Percentiles rank a stretch among this genome's conserved stretches.
Evolutionary conservation across 2,888 invertebrate genomes (phyloP).

Genomic region (Cremastinae sp.): DNA sequence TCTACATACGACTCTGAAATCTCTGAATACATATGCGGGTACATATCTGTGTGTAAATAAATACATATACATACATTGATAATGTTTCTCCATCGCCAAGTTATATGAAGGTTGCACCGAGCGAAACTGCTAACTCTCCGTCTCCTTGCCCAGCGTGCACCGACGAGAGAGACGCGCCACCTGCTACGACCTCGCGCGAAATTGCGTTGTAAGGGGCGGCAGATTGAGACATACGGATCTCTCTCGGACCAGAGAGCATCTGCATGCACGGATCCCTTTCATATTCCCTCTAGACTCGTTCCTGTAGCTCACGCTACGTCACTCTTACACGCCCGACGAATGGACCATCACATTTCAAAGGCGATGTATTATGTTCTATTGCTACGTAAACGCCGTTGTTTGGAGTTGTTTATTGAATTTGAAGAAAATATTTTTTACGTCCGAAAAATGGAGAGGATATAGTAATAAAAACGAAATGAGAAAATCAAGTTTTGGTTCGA

Average conservation of each 20-base stretch:
- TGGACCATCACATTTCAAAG: slow-evolving; percentile 54
- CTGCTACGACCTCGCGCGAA: slow-evolving; percentile 60
- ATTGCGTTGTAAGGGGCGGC: slow-evolving; percentile 61
- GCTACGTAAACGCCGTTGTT: background rate
- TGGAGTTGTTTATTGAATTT: no score
- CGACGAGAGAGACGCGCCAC: slow-evolving; percentile 54
- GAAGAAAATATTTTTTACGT: no score
- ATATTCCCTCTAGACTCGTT: slow-evolving; percentile 28
- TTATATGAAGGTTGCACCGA: slow-evolving; percentile 39
- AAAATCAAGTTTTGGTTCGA: no score
- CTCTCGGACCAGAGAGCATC: slow-evolving; percentile 40
- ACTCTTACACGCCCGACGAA: slow-evolving; percentile 27
- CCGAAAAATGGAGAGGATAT: no score
- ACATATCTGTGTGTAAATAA: background rate
- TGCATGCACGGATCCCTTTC: slow-evolving; percentile 53
- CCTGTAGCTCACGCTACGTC: slow-evolving; percentile 14
- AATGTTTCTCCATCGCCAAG: slow-evolving; percentile 24
- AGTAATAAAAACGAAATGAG: no score
- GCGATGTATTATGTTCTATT: slow-evolving; percentile 36
- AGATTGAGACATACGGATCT: slow-evolving; percentile 62
- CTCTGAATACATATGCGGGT: background rate
- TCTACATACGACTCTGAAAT: no score
- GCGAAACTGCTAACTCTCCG: slow-evolving; percentile 23
- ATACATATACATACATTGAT: slow-evolving; percentile 24
- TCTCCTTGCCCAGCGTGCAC: slow-evolving; percentile 36